Percentiles rank a stretch among this genome's conserved stretches.
Evolutionary conservation across 2,113 vertebrate species (phyloP).

Genomic region (Larimichthys polyactis): DNA sequence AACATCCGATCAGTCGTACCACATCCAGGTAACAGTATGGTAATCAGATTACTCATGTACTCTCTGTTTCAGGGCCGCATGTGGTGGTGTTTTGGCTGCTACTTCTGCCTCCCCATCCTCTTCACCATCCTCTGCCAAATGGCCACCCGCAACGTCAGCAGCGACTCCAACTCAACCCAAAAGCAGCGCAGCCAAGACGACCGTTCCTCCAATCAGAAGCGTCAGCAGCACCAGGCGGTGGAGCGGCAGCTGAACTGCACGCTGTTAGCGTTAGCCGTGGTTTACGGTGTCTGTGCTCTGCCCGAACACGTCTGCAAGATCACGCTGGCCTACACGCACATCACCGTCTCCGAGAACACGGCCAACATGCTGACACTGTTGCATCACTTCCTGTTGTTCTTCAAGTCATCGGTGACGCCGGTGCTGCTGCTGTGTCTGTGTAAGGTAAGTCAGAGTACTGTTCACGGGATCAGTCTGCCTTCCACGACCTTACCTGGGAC

Average conservation of each 20-base stretch:
- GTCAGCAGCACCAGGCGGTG: conserved; percentile 85
- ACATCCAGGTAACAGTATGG: neutral
- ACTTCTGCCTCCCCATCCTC: conserved; percentile 95
- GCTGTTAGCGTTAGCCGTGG: conserved; percentile 87
- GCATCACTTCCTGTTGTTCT: conserved; percentile 95
- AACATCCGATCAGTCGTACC: neutral
- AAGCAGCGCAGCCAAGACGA: conserved; percentile 81
- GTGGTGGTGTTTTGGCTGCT: conserved; percentile 98
- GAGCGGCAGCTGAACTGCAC: conserved; percentile 93
- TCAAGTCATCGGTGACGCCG: conserved; percentile 92
- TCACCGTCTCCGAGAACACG: conserved; percentile 85
- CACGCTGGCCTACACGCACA: conserved; percentile 88
- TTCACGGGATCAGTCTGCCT: neutral
- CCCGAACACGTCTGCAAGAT: conserved; percentile 93
- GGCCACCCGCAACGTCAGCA: conserved; percentile 89
- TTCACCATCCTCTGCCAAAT: conserved; percentile 95
- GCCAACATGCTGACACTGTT: conserved; percentile 89
- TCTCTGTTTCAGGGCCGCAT: conserved; percentile 83
- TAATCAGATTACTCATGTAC: conserved; percentile 9
- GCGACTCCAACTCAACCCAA: conserved; percentile 71
- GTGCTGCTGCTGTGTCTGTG: conserved; percentile 94
- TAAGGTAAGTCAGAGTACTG: conserved; percentile 71
- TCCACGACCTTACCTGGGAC: no score
- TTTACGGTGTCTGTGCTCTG: conserved; percentile 90
- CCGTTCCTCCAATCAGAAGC: conserved; percentile 81